These are phyloP conservation scores for Polyommatus iphigenia DNA, from an alignment of 2,888 invertebrate genomes.

Conservation along the genomic window DNA sequence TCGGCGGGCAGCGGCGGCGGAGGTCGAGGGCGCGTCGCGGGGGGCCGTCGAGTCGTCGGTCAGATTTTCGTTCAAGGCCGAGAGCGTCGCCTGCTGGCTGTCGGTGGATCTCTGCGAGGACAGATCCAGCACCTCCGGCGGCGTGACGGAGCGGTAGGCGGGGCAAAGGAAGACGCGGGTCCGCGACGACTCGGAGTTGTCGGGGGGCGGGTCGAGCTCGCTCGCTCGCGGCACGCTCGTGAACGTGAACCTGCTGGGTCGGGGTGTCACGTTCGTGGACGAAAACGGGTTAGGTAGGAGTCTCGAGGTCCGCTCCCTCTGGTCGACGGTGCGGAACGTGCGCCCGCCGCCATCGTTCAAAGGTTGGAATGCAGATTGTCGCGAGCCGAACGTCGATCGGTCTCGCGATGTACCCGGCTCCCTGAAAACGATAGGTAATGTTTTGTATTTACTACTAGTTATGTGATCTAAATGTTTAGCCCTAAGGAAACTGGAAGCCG, in stretches of 20 bases:
- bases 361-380: conserved; percentile 70
- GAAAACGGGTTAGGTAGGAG: conserved; percentile 70
- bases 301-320: conserved; percentile 57
- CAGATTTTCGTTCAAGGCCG: conserved; percentile 36
- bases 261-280: conserved; percentile 50
- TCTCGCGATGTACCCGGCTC: conserved; percentile 52
- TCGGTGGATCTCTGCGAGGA: conserved; percentile 39
- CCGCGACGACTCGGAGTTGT: conserved; percentile 57
- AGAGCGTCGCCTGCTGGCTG: conserved; percentile 36
- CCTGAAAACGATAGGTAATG: conserved; percentile 47
- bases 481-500: neutral
- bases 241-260: conserved; percentile 49
- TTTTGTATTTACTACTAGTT: neutral
- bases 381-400: conserved; percentile 61
- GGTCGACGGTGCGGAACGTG: conserved; percentile 56
- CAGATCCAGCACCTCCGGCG: conserved; percentile 40
- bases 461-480: neutral
- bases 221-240: conserved; percentile 44
- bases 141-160: conserved; percentile 53
- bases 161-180: conserved; percentile 70
- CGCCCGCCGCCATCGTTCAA: conserved; percentile 55
- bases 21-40: conserved; percentile 34
- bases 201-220: conserved; percentile 43
- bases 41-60: conserved; percentile 26
- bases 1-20: conserved; percentile 36